Evolutionary conservation across 2,797 vertebrate species (phyloP), one percentile per base, ranked within the genome.

Genomic region (Poecile montanus): DNA sequence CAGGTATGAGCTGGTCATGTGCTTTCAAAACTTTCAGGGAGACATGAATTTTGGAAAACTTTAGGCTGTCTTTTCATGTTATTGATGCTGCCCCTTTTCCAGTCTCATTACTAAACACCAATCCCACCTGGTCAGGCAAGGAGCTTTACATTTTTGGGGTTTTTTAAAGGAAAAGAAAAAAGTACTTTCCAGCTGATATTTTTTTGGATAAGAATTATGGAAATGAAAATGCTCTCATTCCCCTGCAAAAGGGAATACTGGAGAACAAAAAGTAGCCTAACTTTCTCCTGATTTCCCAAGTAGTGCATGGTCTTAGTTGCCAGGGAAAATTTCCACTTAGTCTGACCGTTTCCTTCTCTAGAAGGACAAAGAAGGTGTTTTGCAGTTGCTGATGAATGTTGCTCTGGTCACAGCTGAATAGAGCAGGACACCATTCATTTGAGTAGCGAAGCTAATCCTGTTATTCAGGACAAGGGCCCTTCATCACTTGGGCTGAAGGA

Each of bases 281-380:
- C 76, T 93, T 92, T 70, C 44, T 66, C 71, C 86, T 13, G 0
- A 34, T 90, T 95, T 91, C 50, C 42, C 45, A 80, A 74, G 81
- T 54, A 40, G 29, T 74, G 32, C 29, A 16, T 62, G 44, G 42
- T 50, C 30, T 65, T 80, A 77, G 84, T 92, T 95, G 85, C 81
- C 45, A 85, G 40, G 66, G 84, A 73, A 62, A 93, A 89, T 54
- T 95, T 95, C 50, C 50, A 53, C 65, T 93, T 10, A 62, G 30
- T 44, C 44, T 40, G 50, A 75, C 81, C 4, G 3, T 74, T 95
- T 88, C 44, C 75, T 83, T 92, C 87, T 62, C 66, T 22, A 23
- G 85, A 86, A 94, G 79, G 88, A 94, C 95, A 96, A 91, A 91
- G 89, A 92, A 95, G 91, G 91, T 96, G 87, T 85, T 92, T 80